Base-by-base conservation (phyloP, 2,113 vertebrate species). In the Ceyx melanurus region DNA sequence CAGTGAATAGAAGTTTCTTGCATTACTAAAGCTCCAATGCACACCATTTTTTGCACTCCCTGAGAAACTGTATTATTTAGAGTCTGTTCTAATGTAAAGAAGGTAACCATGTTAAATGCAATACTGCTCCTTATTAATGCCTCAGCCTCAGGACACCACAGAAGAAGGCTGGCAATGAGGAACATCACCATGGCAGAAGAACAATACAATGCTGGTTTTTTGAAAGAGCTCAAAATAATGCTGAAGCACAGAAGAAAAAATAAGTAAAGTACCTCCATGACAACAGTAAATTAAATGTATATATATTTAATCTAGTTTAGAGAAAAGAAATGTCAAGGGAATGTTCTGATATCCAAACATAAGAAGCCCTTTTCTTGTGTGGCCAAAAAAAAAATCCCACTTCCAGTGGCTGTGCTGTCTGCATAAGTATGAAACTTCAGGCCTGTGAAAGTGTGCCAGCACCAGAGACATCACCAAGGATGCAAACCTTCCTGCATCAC, bases 221-320 rank as follows among this genome's bases (percentile, higher is more conserved):
- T 86, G 77, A 93, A 92, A 94, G 83, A 94, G 88, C 84, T 96
- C 90, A 95, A 88, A 96, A 75, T 70, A 84, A 92, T n/a, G 28
- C 37, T 77, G 51, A 86, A 79, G 58, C n/a, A 78, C n/a, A 90
- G 60, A 81, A 94, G 19, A 82, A 78, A 56, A 31, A 76, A 56
- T 37, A 56, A 88, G 48, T 56, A 43, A 72, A 77, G 60, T 25
- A 79, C 60, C 46, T 86, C 76, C 74, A 82, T 1, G 3, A 77
- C 42, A 89, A 82, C 42, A 76, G 29, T 31, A 79, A 23, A 82
- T 76, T 76, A 76, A 91, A 76, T 13, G 22, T 31, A 11, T 16
- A 46, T 53, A 11, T 16, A 46, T 53, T 86, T 81, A 46, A 61
- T 46, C 58, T 33, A 42, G 16, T 78, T 75, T 54, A 60, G 46